phyloP scores from a whole-genome alignment of 2,113 vertebrate species.

The Colossoma macropomum region DNA sequence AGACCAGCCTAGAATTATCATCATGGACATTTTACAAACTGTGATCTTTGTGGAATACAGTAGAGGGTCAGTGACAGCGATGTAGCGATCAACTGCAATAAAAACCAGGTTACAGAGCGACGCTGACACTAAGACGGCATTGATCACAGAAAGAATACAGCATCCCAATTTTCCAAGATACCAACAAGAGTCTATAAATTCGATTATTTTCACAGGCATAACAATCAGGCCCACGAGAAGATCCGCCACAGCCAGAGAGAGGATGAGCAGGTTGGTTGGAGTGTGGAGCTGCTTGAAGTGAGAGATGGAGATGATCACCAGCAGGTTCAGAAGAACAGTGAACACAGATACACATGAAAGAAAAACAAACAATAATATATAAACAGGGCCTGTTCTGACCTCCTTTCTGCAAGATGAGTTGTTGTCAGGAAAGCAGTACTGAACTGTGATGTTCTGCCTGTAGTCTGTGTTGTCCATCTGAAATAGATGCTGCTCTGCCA shows the following conservation, averaged over 20 bases:
- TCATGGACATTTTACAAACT: neutral
- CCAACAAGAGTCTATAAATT: conserved; percentile 60
- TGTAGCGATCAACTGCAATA: neutral
- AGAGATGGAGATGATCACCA: neutral
- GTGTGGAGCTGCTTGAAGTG: conserved; percentile 4
- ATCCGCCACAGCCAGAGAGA: neutral
- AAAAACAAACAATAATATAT: neutral
- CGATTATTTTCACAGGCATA: neutral
- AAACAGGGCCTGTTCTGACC: neutral
- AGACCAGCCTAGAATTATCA: conserved; percentile 48
- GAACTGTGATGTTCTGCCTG: neutral
- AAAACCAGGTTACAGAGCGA: conserved; percentile 59
- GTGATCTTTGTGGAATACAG: neutral
- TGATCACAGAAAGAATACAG: conserved; percentile 45
- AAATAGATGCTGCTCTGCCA: neutral
- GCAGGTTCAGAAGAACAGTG: neutral
- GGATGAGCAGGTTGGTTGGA: conserved; percentile 4
- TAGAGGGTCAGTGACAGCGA: neutral
- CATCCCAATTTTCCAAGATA: conserved; percentile 63
- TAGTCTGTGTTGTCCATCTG: neutral
- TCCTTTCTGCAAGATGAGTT: neutral
- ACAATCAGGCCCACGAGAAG: neutral
- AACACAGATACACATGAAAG: neutral
- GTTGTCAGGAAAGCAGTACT: neutral
- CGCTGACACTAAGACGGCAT: conserved; percentile 55